phyloP scores from a whole-genome alignment of 2,888 invertebrate species.

The Nomada ruficornis region DNA sequence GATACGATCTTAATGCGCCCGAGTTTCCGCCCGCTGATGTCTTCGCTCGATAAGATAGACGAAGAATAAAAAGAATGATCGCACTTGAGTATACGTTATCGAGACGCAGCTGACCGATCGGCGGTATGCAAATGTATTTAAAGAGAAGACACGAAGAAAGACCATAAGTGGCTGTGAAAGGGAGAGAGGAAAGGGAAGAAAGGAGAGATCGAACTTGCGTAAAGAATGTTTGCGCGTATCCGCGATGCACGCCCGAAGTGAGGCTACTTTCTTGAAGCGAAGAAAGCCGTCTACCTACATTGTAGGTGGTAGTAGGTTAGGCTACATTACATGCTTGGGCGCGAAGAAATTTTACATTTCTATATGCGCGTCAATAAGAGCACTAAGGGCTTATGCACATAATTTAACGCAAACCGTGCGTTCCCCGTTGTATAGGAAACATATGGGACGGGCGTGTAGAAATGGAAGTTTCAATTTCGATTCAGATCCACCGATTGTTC shows the following conservation, averaged over 20 bases:
- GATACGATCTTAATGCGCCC: conserved; percentile 4
- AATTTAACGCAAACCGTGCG: conserved; percentile 12
- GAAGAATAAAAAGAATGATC: neutral
- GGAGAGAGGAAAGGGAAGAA: conserved; percentile 45
- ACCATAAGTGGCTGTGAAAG: conserved; percentile 22
- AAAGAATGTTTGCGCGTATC: conserved; percentile 61
- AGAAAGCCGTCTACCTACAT: conserved; percentile 81
- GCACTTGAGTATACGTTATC: neutral
- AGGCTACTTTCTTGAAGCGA: conserved; percentile 66
- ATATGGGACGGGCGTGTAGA: neutral
- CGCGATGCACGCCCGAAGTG: conserved; percentile 62
- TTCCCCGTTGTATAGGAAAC: neutral
- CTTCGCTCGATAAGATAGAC: neutral
- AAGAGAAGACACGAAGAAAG: conserved; percentile 10
- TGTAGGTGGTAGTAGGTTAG: conserved; percentile 67
- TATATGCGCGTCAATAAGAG: conserved; percentile 18
- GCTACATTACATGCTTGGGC: conserved; percentile 32
- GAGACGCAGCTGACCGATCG: neutral
- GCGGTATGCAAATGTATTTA: conserved; percentile 35
- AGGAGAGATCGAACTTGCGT: conserved; percentile 56
- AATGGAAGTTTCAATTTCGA: conserved; percentile 1
- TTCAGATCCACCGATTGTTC: conserved; percentile 27
- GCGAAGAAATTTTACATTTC: conserved; percentile 43
- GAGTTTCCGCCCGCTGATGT: neutral
- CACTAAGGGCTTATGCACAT: conserved; percentile 31